Percentiles rank a stretch among this genome's conserved stretches.
Evolutionary conservation across 2,113 vertebrate genomes (phyloP).

Genomic region (Malaclemys terrapin): DNA sequence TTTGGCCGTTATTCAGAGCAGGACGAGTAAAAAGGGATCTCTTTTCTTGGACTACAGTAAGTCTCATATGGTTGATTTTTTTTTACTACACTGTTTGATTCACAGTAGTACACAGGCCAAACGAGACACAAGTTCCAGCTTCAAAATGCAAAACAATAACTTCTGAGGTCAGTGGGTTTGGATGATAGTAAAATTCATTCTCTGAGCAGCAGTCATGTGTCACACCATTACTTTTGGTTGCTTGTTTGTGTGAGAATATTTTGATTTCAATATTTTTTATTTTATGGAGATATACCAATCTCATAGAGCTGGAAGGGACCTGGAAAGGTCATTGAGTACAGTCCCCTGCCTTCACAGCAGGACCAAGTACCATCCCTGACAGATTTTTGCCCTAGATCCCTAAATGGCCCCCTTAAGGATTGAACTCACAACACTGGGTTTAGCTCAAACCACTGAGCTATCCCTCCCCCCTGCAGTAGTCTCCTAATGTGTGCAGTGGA

Average conservation of each 20-base stretch:
- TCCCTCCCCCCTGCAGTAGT: background rate
- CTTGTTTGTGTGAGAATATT: background rate
- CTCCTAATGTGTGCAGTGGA: background rate
- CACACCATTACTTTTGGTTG: conserved; percentile 8
- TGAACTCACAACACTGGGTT: too few relatives aligned
- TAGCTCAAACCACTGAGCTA: too few relatives aligned
- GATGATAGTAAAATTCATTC: conserved; percentile 38
- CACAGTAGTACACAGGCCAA: background rate
- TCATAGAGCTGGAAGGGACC: too few relatives aligned
- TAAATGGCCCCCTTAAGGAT: too few relatives aligned
- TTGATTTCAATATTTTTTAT: background rate
- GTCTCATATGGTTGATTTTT: background rate
- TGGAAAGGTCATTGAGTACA: too few relatives aligned
- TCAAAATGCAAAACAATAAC: background rate
- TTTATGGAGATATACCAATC: too few relatives aligned
- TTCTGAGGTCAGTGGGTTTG: conserved; percentile 55
- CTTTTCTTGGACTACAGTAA: background rate
- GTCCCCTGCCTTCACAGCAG: too few relatives aligned
- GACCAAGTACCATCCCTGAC: too few relatives aligned
- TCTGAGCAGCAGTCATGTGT: background rate
- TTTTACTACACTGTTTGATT: background rate
- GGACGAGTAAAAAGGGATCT: background rate
- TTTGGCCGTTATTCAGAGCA: background rate
- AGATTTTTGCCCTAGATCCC: too few relatives aligned
- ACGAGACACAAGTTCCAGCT: background rate